Evolutionary conservation across 2,797 vertebrate species (phyloP).

Genomic region (Zenarchopterus dispar): DNA sequence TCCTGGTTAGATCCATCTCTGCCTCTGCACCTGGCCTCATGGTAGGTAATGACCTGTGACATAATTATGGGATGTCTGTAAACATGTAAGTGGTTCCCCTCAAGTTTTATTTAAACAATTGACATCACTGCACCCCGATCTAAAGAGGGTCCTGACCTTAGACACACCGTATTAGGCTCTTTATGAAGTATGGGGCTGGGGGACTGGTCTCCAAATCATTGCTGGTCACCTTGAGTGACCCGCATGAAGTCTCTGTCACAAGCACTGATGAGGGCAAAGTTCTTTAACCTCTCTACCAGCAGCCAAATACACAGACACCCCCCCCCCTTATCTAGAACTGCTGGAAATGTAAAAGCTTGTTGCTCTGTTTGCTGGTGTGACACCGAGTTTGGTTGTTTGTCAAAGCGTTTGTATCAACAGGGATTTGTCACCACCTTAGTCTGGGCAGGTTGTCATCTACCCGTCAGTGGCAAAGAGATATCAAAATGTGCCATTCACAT

Average conservation of each 20-base stretch:
- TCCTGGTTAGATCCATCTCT: conserved; percentile 42
- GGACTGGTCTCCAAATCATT: conserved; percentile 75
- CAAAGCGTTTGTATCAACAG: conserved; percentile 64
- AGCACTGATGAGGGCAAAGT: conserved; percentile 76
- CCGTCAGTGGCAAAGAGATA: conserved; percentile 59
- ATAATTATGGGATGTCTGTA: conserved; percentile 80
- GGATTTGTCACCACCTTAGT: conserved; percentile 59
- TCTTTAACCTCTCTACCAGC: conserved; percentile 71
- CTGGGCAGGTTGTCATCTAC: conserved; percentile 56
- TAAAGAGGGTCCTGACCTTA: conserved; percentile 86
- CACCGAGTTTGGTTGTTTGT: conserved; percentile 66
- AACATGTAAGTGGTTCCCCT: conserved; percentile 84
- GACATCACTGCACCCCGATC: conserved; percentile 79
- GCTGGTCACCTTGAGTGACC: conserved; percentile 76
- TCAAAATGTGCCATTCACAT: conserved; percentile 55
- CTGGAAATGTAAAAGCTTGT: conserved; percentile 41
- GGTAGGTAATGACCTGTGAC: conserved; percentile 81
- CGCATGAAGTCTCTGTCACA: conserved; percentile 71
- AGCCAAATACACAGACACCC: conserved; percentile 47
- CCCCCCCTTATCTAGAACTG: too few relatives aligned
- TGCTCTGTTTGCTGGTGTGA: conserved; percentile 48
- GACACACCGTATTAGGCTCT: conserved; percentile 85
- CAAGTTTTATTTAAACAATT: conserved; percentile 89
- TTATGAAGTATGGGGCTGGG: conserved; percentile 86
- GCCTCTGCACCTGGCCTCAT: conserved; percentile 56